phyloP scores from a whole-genome alignment of 2,888 invertebrate genomes.

The Cryptocheilus praepositus region DNA sequence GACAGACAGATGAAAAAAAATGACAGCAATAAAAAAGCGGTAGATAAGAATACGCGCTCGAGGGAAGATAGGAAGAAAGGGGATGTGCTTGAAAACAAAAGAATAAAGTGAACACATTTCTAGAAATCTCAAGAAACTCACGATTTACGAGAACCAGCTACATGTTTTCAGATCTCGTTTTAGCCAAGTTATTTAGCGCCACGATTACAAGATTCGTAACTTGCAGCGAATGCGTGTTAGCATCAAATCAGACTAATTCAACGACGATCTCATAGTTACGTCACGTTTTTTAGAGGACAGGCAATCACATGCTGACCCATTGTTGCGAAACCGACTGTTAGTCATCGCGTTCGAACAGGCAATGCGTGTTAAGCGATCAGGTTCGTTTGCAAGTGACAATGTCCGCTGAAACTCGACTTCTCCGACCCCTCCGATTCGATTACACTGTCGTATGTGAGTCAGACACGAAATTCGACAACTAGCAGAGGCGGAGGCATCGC shows the following conservation, averaged over 20 bases:
- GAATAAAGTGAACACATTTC: neutral
- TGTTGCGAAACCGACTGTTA: too few species aligned
- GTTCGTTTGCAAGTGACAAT: neutral
- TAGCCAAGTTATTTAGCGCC: too few species aligned
- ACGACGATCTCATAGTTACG: too few species aligned
- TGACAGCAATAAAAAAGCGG: neutral
- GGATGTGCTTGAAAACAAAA: neutral
- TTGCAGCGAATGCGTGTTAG: too few species aligned
- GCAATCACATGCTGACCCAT: too few species aligned
- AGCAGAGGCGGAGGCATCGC: slow-evolving; percentile 32
- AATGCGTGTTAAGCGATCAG: neutral
- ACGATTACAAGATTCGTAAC: too few species aligned
- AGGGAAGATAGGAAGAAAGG: neutral
- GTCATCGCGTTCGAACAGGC: too few species aligned
- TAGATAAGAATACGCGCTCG: neutral
- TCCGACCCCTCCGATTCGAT: neutral
- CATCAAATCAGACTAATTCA: too few species aligned
- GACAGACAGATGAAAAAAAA: neutral
- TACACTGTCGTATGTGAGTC: slow-evolving; percentile 6
- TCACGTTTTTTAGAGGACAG: too few species aligned
- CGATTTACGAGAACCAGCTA: too few species aligned
- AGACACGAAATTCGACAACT: slow-evolving; percentile 38
- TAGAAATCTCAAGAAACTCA: neutral
- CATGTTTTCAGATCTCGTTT: too few species aligned
- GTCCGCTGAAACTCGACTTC: neutral